Conservation (phyloP, 2,113 vertebrate genomes). For the Anolis sagrei region DNA sequence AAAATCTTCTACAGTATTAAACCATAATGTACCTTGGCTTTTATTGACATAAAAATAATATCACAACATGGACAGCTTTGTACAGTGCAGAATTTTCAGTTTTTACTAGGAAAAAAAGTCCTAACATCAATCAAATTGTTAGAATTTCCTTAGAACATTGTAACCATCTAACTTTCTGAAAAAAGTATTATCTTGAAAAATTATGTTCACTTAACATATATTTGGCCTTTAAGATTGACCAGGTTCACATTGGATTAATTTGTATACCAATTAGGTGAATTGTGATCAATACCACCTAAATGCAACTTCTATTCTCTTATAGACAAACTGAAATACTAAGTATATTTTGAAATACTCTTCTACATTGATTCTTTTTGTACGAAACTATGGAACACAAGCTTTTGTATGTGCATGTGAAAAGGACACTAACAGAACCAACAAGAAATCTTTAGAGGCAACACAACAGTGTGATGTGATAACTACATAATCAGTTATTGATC, state of each 20-base stretch:
- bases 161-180: background rate
- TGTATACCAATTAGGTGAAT: conserved; percentile 10
- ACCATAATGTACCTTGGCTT: background rate
- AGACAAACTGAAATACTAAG: background rate
- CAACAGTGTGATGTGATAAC: background rate
- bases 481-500: background rate
- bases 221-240: background rate
- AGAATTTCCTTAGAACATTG: background rate
- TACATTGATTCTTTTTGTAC: conserved; percentile 9
- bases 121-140: background rate
- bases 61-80: background rate
- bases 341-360: background rate
- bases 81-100: background rate
- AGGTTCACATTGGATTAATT: background rate
- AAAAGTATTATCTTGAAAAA: background rate
- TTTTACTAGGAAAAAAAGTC: background rate
- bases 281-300: conserved; percentile 23
- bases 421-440: background rate
- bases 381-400: background rate
- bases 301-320: background rate
- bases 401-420: background rate
- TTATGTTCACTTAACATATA: background rate
- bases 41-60: conserved; percentile 10
- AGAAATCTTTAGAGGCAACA: background rate
- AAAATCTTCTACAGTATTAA: conserved; percentile 7